Evolutionary conservation across 2,888 invertebrate species (phyloP).

Genomic region (Nowickia ferox): DNA sequence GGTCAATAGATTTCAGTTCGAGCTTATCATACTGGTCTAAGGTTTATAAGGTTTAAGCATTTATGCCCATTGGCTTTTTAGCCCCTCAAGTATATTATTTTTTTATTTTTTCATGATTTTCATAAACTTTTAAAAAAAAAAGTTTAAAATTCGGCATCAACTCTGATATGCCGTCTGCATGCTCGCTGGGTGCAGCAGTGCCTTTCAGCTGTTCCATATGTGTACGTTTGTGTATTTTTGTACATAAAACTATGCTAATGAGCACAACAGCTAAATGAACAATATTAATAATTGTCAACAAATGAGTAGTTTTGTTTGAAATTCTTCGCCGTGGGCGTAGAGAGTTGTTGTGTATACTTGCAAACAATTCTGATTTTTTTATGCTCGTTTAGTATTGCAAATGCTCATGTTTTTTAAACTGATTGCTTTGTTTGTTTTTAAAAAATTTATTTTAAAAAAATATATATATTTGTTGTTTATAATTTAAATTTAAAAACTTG

Average conservation of each 20-base stretch:
- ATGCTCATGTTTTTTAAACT: conserved; percentile 6
- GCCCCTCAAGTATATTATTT: too few species aligned
- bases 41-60: too few species aligned
- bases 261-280: conserved; percentile 28
- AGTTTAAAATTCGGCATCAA: too few species aligned
- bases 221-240: background rate
- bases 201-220: background rate
- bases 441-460: conserved; percentile 24
- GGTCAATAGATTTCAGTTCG: too few species aligned
- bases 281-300: conserved; percentile 26
- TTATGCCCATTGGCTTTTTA: too few species aligned
- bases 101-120: too few species aligned
- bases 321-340: conserved; percentile 34
- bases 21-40: too few species aligned
- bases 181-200: background rate
- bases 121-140: too few species aligned
- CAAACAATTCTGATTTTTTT: background rate
- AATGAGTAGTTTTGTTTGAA: conserved; percentile 14
- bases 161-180: too few species aligned
- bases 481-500: conserved; percentile 41
- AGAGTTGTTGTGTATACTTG: conserved; percentile 11
- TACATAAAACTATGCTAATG: conserved; percentile 35
- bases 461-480: conserved; percentile 57
- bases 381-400: conserved; percentile 6
- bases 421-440: conserved; percentile 25